Evolutionary conservation across 1,140 invertebrate genomes (phyloP), one percentile per base, ranked within the genome.

Genomic region (Plutomurus gul): DNA sequence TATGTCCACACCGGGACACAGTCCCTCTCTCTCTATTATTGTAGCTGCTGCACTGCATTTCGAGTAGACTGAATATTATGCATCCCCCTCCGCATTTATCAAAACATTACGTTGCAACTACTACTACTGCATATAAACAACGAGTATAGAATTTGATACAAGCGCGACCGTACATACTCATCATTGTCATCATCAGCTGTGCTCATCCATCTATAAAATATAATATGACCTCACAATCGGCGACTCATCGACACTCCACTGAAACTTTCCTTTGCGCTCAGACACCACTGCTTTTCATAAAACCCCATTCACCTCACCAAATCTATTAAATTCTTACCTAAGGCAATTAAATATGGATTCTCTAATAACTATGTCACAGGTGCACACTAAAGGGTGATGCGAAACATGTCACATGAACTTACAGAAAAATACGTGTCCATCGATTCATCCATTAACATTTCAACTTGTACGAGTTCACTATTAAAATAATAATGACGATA

Each of bases 161-260:
- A 65, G 36, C 36, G 27, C 27, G 36, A 65, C n/a, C n/a, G n/a
- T n/a, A 65, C 39, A 43, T 43, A 43, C 56, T 65, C 56, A 65
- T 65, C 56, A 65, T 65, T 16, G 56, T 65, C 56, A 65, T 30
- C 56, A 65, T 65, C 56, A 65, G 56, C 56, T 65, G 56, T 65
- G 56, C 56, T 30, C 56, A 65, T 65, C 56, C 56, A 65, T 65
- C 56, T 65, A 65, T 65, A 65, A 65, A 65, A 65, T 65, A 65
- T 65, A 65, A 65, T 33, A 36, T 65, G 56, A 65, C 56, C 56
- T 65, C 56, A 65, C 56, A 65, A 65, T 65, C 25, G 36, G 36
- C 27, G 36, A 33, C 56, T 3, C 30, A 65, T 33, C 56, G 27
- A 65, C 56, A 33, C 56, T 65, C 27, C 27, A 65, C 27, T 65